A percentile compares a stretch with the other conserved stretches of the same genome.
These are phyloP conservation scores for Lamproptera curius DNA, from an alignment of 2,888 invertebrate genomes.

Conservation along the genomic window DNA sequence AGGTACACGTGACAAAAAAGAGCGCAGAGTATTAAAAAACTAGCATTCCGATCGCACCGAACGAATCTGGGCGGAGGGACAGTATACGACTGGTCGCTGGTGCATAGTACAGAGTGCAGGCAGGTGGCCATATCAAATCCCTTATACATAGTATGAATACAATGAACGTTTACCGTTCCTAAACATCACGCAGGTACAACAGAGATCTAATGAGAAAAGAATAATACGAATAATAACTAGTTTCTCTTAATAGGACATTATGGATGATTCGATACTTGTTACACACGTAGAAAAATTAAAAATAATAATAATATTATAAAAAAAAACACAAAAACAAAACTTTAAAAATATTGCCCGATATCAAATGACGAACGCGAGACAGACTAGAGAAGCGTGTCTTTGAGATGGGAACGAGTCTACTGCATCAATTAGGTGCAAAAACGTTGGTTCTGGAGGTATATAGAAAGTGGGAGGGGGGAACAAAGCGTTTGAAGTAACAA, in stretches of 20 bases:
- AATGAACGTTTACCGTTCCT: conserved; percentile 65
- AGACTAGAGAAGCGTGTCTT: conserved; percentile 73
- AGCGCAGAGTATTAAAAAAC: conserved; percentile 68
- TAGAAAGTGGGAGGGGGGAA: conserved; percentile 26
- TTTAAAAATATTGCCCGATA: conserved; percentile 75
- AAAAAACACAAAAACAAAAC: conserved; percentile 6
- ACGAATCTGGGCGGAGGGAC: not conserved
- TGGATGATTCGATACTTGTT: conserved; percentile 41
- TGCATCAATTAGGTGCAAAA: conserved; percentile 70
- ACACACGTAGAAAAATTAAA: no score
- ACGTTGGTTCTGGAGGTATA: conserved; percentile 54
- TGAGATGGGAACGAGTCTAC: conserved; percentile 67
- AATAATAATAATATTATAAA: not conserved
- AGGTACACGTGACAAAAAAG: conserved; percentile 36
- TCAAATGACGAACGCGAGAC: conserved; percentile 66
- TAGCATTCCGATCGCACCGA: conserved; percentile 41
- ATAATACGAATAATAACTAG: conserved; percentile 75
- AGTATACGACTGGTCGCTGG: conserved; percentile 56
- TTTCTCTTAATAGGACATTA: conserved; percentile 70
- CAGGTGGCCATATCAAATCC: conserved; percentile 55
- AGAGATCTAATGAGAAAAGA: conserved; percentile 78
- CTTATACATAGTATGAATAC: conserved; percentile 68
- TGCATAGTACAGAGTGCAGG: conserved; percentile 59
- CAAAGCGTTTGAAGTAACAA: not conserved
- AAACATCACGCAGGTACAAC: conserved; percentile 76